Base-by-base conservation (phyloP, 2,888 invertebrate genomes). In the Conchocele bisecta region DNA sequence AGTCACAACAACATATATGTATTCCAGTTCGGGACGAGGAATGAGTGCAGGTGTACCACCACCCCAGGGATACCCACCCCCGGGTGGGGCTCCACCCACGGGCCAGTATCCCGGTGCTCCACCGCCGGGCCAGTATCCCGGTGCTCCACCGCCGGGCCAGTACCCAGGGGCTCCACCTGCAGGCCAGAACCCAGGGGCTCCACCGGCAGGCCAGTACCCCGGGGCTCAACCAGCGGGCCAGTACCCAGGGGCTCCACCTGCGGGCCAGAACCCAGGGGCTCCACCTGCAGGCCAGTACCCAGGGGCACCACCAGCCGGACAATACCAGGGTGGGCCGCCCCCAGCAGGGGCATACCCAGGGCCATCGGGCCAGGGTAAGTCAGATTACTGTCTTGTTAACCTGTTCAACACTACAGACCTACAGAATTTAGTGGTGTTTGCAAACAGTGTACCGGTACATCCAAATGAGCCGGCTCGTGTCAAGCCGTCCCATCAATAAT, bases 221-320 rank as follows among this genome's bases (percentile, higher is more conserved):
- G 73, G 67, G 22, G 69, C 44, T 1, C 58, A 61, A n/a, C 35
- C 60, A 31, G 65, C 75, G 31, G 35, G 35, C 26, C 58, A 35
- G 20, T 56, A 48, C 31, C 60, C 26, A 26, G 63, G 56, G 20
- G 78, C 33, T 6, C 70, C 60, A n/a, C n/a, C n/a, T n/a, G n/a
- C n/a, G n/a, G n/a, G 35, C 26, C 58, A 35, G 20, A 51, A 48
- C 31, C 60, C 26, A 26, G 63, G 56, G 20, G 78, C 33, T 6
- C 70, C 60, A n/a, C n/a, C n/a, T n/a, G n/a, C n/a, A n/a, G n/a
- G 69, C 3, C 71, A 67, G 42, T 67, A 71, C 22, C 70, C 67
- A 26, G 60, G 57, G 11, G 57, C 35, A 33, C 57, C 51, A 44
- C 72, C 63, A 44, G 61, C 56, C 28, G 68, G 69, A 2, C 71